Conservation (phyloP, 2,888 invertebrate genomes). For the Chloroclysta siterata region DNA sequence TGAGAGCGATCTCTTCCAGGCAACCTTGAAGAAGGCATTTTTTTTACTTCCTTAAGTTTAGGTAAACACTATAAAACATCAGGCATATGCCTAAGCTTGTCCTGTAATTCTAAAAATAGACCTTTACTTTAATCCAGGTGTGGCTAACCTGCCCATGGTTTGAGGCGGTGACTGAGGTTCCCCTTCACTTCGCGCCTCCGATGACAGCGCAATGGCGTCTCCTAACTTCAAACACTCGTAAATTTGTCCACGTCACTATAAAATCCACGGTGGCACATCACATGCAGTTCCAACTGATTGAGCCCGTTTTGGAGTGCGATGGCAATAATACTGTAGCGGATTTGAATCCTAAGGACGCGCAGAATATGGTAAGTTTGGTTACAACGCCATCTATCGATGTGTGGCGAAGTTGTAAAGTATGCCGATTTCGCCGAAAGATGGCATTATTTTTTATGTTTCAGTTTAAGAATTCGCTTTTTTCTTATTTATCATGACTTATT, state of each 20-base stretch:
- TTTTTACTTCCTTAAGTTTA: too few species aligned
- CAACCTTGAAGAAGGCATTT: too few species aligned
- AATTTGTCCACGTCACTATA: conserved; percentile 92
- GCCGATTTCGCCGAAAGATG: too few species aligned
- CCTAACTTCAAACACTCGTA: conserved; percentile 92
- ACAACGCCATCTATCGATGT: background rate
- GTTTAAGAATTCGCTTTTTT: too few species aligned
- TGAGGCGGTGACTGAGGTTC: conserved; percentile 88
- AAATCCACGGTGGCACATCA: conserved; percentile 87
- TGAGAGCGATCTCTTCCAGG: too few species aligned
- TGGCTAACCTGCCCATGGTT: conserved; percentile 92
- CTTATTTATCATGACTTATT: too few species aligned
- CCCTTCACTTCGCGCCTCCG: conserved; percentile 93
- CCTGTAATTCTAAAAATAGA: too few species aligned
- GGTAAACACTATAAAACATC: too few species aligned
- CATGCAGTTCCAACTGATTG: conserved; percentile 75
- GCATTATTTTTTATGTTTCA: too few species aligned
- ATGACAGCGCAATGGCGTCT: conserved; percentile 92
- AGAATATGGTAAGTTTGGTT: conserved; percentile 78
- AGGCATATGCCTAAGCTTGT: too few species aligned
- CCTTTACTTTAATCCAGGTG: conserved; percentile 73
- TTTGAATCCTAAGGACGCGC: conserved; percentile 87
- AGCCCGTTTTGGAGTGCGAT: conserved; percentile 84
- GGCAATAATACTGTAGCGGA: conserved; percentile 87
- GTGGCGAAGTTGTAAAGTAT: too few species aligned